A percentile compares a stretch with the other conserved stretches of the same genome.
phyloP scores from a whole-genome alignment of 2,113 vertebrate genomes.

The Shinisaurus crocodilurus region DNA sequence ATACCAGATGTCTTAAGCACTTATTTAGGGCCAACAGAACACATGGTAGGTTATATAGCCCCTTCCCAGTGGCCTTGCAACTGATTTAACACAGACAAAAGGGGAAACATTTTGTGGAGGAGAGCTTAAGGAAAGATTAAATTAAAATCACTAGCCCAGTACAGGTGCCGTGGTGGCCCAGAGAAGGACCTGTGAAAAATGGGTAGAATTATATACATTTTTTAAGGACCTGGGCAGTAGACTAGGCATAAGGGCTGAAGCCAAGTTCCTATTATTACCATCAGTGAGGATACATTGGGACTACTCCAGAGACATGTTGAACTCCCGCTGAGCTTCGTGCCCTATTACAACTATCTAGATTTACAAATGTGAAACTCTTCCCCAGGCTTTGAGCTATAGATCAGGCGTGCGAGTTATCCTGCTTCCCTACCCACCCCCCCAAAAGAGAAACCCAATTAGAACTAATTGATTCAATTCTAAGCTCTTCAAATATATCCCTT shows the following conservation, averaged over 20 bases:
- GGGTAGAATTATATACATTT: background rate
- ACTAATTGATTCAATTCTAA: conserved; percentile 20
- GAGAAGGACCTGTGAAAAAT: background rate
- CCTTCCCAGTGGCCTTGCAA: background rate
- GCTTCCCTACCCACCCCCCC: background rate
- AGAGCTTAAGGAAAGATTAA: background rate
- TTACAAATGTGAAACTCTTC: conserved; percentile 27
- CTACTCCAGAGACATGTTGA: background rate
- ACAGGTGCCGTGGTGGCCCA: background rate
- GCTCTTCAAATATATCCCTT: background rate
- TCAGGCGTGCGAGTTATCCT: background rate
- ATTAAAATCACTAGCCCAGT: background rate
- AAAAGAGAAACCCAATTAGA: conserved; percentile 27
- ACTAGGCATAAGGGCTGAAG: background rate
- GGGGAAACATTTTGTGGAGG: background rate
- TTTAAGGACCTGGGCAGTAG: background rate
- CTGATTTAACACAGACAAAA: background rate
- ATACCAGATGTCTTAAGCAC: background rate
- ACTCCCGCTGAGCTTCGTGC: background rate
- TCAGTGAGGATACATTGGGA: background rate
- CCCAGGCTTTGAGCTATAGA: background rate
- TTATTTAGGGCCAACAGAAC: background rate
- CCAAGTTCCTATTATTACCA: background rate
- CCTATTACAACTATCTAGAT: background rate
- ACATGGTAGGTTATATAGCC: background rate